Evolutionary conservation across 2,113 vertebrate species (phyloP), one percentile per base, ranked within the genome.

Genomic region (Regulus satrapa): DNA sequence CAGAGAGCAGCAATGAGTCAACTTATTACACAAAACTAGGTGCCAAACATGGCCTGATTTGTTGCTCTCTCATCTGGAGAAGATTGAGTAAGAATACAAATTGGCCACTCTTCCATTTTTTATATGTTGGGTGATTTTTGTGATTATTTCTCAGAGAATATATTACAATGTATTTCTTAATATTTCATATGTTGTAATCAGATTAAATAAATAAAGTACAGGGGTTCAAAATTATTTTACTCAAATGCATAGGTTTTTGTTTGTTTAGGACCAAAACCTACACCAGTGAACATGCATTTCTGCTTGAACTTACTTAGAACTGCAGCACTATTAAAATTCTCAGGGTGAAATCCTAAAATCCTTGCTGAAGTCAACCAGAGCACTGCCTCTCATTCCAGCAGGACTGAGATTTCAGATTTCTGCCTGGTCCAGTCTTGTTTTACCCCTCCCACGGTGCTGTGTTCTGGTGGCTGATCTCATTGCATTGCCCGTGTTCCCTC

Each of bases 341-440:
- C 67, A 43, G 78, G 46, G 45, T 51, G 91, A 94, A 96, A 95
- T 71, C 51, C 64, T 83, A 90, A 72, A 76, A 83, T n/a, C 79
- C 67, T 58, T 8, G 8, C 32, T 69, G 63, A 93, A 90, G 67
- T 83, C 51, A 95, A n/a, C 64, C 6, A 7, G 51, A 88, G 63
- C 2, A 0, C 31, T 88, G 71, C 34, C 41, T 45, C 58, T 93
- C 32, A n/a, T 38, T 95, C 52, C 69, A 89, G 48, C 0, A 4
- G 80, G 77, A 68, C 66, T 34, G 81, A 49, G 76, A 91, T 75
- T 87, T 75, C 34, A 64, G 61, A 16, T 74, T 84, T 91, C 76
- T 91, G 9, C 11, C n/a, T 36, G 40, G 28, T 91, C 38, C 72
- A 48, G 29, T 52, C 32, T 71, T 61, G 56, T 25, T 63, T 80